Evolutionary conservation across 2,888 invertebrate species (phyloP).

Genomic region (Caenorhabditis zanzibari): DNA sequence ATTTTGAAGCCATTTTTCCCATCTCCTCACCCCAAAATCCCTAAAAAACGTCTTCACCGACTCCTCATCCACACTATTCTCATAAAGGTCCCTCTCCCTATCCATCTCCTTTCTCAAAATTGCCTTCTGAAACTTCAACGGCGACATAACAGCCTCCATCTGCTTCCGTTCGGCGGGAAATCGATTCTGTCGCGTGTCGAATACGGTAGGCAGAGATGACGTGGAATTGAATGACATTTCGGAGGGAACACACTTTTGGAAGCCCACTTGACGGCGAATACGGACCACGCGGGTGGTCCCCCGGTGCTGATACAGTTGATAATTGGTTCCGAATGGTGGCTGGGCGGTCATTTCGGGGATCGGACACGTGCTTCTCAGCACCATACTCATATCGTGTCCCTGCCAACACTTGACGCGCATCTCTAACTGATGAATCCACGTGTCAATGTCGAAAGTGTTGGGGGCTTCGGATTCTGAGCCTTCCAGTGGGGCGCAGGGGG

Average conservation of each 20-base stretch:
- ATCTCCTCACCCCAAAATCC: slow-evolving; percentile 44
- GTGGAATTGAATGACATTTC: slow-evolving; percentile 57
- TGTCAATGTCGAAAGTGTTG: slow-evolving; percentile 62
- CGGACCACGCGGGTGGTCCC: background rate
- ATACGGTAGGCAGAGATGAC: slow-evolving; percentile 52
- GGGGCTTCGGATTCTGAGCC: background rate
- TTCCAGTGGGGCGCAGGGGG: background rate
- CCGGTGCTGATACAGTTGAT: no score
- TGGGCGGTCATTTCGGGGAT: slow-evolving; percentile 13
- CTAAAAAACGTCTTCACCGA: slow-evolving; percentile 52
- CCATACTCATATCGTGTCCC: slow-evolving; percentile 64
- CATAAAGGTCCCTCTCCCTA: background rate
- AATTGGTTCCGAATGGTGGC: slow-evolving; percentile 28
- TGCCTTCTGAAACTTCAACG: slow-evolving; percentile 47
- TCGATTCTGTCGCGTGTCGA: slow-evolving; percentile 41
- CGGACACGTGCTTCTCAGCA: slow-evolving; percentile 42
- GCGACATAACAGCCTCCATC: slow-evolving; percentile 38
- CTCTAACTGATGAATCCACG: slow-evolving; percentile 69
- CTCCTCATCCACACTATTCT: slow-evolving; percentile 8
- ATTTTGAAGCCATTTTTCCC: background rate
- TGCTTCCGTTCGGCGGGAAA: background rate
- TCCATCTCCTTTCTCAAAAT: slow-evolving; percentile 44
- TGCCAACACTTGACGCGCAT: slow-evolving; percentile 67
- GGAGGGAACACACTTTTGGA: slow-evolving; percentile 44
- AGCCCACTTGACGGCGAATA: slow-evolving; percentile 37